These are phyloP conservation scores for Phrynocephalus forsythii DNA, from an alignment of 2,797 vertebrate genomes.

Conservation along the genomic window DNA sequence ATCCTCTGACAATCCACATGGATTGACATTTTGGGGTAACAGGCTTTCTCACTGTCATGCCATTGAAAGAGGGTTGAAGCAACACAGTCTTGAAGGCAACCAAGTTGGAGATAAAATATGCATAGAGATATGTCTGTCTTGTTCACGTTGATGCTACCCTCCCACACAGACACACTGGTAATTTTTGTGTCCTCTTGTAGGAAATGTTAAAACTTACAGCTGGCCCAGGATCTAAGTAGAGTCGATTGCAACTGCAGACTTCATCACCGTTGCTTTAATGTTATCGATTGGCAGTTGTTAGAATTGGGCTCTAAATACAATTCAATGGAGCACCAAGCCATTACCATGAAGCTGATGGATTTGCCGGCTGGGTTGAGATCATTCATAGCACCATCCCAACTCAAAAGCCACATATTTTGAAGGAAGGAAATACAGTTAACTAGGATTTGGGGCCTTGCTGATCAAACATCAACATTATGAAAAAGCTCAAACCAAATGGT, in stretches of 20 bases:
- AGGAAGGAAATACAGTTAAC: background rate
- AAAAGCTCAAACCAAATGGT: background rate
- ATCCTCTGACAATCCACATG: conserved; percentile 32
- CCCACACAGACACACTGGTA: background rate
- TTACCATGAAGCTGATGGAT: conserved; percentile 8
- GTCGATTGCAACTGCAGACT: background rate
- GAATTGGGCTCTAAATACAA: conserved; percentile 8
- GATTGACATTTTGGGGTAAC: conserved; percentile 38
- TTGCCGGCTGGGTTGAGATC: background rate
- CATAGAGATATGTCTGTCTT: conserved; percentile 20
- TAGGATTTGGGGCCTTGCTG: background rate
- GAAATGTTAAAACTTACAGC: background rate
- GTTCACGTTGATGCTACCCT: background rate
- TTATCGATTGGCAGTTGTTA: conserved; percentile 19
- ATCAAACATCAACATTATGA: background rate
- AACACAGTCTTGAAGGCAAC: background rate
- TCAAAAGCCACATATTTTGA: background rate
- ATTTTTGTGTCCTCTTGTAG: conserved; percentile 2
- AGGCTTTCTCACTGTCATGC: conserved; percentile 23
- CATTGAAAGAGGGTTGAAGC: conserved; percentile 14
- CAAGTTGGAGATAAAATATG: conserved; percentile 27
- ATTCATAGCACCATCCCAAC: background rate
- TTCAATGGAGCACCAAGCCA: background rate
- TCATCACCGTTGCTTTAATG: background rate
- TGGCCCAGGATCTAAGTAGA: background rate